Conservation (phyloP, 1,140 invertebrate genomes). For the Scaptodrosophila lebanonensis region DNA sequence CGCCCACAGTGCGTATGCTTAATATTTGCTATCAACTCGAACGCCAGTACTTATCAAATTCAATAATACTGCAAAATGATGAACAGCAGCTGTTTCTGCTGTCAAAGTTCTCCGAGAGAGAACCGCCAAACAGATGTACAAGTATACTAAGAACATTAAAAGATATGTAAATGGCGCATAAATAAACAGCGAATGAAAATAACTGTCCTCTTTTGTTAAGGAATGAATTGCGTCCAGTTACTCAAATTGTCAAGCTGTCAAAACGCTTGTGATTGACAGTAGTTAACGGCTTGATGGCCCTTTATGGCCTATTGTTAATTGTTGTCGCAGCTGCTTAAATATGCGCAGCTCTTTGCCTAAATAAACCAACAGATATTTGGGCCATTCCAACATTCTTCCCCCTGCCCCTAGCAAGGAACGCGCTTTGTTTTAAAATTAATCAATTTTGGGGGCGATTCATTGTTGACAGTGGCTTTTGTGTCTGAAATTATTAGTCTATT, state of each 20-base stretch:
- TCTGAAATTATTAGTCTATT: no score
- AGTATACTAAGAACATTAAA: no score
- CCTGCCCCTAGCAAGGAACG: no score
- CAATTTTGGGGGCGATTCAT: no score
- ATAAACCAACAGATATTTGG: constrained; percentile 47
- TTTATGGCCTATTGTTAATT: constrained; percentile 10
- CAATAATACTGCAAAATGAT: no score
- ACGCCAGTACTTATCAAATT: no score
- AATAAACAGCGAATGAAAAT: constrained; percentile 67
- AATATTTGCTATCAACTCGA: no score
- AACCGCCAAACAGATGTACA: no score
- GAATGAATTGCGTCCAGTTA: constrained; percentile 1
- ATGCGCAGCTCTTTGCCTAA: constrained; percentile 48
- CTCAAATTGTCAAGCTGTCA: constrained; percentile 45
- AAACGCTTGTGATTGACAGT: constrained; percentile 51
- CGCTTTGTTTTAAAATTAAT: no score
- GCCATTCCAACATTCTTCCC: no score
- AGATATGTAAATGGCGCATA: constrained; percentile 56
- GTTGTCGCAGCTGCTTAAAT: constrained; percentile 27
- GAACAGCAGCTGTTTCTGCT: constrained; percentile 54
- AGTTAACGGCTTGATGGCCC: constrained; percentile 49
- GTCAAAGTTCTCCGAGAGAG: no score
- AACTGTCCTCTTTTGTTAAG: not conserved
- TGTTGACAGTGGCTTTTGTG: no score
- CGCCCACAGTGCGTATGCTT: constrained; percentile 47